Evolutionary conservation across 2,797 vertebrate genomes (phyloP).

Genomic region (Spatula versicolor): DNA sequence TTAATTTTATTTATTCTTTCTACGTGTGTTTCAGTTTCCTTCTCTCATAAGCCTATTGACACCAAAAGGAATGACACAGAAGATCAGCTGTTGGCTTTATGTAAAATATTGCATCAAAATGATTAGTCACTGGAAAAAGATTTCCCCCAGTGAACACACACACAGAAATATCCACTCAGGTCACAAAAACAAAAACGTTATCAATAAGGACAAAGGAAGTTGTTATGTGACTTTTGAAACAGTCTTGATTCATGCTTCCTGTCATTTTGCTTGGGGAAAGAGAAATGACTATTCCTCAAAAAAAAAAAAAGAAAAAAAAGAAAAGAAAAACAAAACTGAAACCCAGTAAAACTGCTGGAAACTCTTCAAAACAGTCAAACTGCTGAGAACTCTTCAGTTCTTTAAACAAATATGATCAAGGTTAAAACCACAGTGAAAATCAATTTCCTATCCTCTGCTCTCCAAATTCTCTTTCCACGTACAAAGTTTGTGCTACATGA

Average conservation of each 20-base stretch:
- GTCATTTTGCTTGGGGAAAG: background rate
- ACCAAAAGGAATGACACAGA: background rate
- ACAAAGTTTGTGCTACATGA: background rate
- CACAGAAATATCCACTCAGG: background rate
- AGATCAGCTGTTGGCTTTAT: background rate
- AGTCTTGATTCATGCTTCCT: slow-evolving; percentile 46
- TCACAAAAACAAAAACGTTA: background rate
- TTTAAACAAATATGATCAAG: background rate
- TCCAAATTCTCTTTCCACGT: background rate
- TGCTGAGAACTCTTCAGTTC: slow-evolving; percentile 3
- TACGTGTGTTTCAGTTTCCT: background rate
- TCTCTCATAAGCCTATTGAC: background rate
- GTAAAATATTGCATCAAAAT: slow-evolving; percentile 27
- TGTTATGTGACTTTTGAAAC: slow-evolving; percentile 30
- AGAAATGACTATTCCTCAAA: background rate
- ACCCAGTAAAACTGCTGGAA: background rate
- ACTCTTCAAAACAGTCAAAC: background rate
- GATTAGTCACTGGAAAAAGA: slow-evolving; percentile 29
- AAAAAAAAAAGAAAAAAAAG: background rate
- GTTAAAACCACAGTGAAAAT: background rate
- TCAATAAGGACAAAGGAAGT: slow-evolving; percentile 44
- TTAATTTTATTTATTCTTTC: slow-evolving; percentile 5
- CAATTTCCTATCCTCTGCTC: background rate
- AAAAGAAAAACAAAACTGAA: background rate
- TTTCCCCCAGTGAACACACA: background rate